Base-by-base conservation (phyloP, 2,797 vertebrate species). In the Enteromius fasciolatus region DNA sequence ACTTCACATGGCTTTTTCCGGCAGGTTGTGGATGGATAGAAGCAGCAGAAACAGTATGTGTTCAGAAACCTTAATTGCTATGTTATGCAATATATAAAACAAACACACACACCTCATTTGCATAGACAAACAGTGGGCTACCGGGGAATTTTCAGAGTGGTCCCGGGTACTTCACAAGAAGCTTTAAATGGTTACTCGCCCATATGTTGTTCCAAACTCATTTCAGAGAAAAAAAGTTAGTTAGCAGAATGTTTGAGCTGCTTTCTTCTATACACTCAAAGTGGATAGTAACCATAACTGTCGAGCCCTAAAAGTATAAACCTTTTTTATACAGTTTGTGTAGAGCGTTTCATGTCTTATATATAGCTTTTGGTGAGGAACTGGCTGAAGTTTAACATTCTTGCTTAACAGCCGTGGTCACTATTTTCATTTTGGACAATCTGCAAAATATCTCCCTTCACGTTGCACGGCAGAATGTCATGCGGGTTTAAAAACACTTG, bases 41-140 rank as follows among this genome's bases (percentile, higher is more conserved):
- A 72, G 31, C 23, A 63, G 31, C 54, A 31, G 41, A 63, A 69
- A 70, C 36, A 36, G 50, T 41, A 7, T 20, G 59, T 75, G 54
- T 72, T 78, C 46, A 52, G 61, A 78, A 82, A 82, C 6, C 11
- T 31, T 64, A 79, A 85, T 69, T 66, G 69, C 69, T 48, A 31
- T 52, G n/a, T 84, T 85, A 70, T 66, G 57, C 44, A 85, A 81
- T 81, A 74, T 68, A 85, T 66, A 84, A 64, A 74, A 59, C 33
- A 86, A 69, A 50, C 70, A 54, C 54, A 64, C 23, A 10, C 46
- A 78, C 23, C n/a, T 76, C 74, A 84, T 86, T 86, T 81, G 63
- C 83, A 86, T 82, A 67, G 20, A 77, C 64, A 76, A 85, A 86
- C 81, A 67, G 70, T 12, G 14, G 73, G 63, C 33, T 76, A 78